Conservation (phyloP, 2,113 vertebrate genomes). For the Nothocercus julius region DNA sequence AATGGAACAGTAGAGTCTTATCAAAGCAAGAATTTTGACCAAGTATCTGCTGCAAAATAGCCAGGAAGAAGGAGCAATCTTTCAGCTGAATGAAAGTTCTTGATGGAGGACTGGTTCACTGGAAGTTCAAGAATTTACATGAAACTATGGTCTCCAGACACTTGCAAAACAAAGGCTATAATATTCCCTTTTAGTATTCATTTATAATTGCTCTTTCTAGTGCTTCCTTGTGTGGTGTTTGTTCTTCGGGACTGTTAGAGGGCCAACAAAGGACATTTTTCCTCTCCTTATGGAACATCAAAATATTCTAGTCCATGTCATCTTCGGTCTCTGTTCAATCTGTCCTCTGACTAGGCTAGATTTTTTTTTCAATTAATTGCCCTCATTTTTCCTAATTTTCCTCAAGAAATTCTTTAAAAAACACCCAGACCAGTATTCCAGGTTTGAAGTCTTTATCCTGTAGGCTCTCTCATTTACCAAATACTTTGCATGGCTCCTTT, state of each 20-base stretch:
- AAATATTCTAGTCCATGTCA: neutral
- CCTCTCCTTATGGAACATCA: neutral
- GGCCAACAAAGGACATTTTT: neutral
- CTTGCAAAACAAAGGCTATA: neutral
- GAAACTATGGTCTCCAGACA: neutral
- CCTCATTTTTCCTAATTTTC: neutral
- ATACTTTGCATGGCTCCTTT: neutral
- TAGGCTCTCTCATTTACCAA: neutral
- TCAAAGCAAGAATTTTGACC: neutral
- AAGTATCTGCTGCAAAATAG: neutral
- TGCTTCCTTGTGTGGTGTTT: neutral
- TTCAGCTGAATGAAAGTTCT: neutral
- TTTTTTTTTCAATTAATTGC: neutral
- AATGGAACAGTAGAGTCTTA: neutral
- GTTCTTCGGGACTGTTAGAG: neutral
- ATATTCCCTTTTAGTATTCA: neutral
- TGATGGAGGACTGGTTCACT: neutral
- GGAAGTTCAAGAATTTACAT: neutral
- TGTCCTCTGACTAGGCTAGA: neutral
- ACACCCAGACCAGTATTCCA: neutral
- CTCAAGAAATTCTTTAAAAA: neutral
- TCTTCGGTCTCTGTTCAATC: neutral
- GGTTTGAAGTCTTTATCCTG: fast-evolving
- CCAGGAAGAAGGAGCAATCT: neutral
- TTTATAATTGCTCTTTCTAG: neutral